Percentiles rank a stretch among this genome's conserved stretches.
Evolutionary conservation across 2,113 vertebrate genomes (phyloP).

Genomic region (Craseonycteris thonglongyai): DNA sequence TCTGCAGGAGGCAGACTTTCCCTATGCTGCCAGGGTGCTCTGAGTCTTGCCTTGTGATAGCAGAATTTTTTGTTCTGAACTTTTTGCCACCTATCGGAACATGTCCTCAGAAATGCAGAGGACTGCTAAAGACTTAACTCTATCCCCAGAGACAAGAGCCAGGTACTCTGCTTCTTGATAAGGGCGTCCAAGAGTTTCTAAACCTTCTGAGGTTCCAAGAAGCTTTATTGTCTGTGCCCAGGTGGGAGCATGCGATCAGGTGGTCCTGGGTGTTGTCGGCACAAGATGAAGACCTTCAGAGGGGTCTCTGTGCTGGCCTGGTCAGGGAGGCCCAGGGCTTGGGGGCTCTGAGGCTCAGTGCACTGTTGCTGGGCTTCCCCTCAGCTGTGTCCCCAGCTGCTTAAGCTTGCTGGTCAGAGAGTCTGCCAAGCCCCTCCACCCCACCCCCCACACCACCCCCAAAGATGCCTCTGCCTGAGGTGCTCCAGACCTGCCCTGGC

Average conservation of each 20-base stretch:
- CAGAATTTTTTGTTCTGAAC: not conserved
- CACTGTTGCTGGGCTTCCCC: not conserved
- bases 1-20: not conserved
- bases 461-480: not conserved
- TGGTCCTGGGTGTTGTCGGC: not conserved
- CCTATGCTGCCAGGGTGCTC: not conserved
- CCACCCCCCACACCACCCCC: not conserved
- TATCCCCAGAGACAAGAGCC: not conserved
- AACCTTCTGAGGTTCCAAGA: not conserved
- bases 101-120: not conserved
- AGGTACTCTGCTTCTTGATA: not conserved
- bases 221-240: not conserved
- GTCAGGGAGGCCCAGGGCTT: not conserved
- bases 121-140: not conserved
- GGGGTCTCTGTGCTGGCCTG: not conserved
- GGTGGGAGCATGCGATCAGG: not conserved
- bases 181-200: not conserved
- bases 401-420: not conserved
- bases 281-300: not conserved
- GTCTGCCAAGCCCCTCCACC: not conserved
- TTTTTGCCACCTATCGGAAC: not conserved
- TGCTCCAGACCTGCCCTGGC: not conserved
- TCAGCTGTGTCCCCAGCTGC: not conserved
- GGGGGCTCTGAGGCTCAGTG: not conserved
- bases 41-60: not conserved